Evolutionary conservation across 1,140 invertebrate genomes (phyloP), one percentile per base, ranked within the genome.

Genomic region (Heliconius eleuchia): DNA sequence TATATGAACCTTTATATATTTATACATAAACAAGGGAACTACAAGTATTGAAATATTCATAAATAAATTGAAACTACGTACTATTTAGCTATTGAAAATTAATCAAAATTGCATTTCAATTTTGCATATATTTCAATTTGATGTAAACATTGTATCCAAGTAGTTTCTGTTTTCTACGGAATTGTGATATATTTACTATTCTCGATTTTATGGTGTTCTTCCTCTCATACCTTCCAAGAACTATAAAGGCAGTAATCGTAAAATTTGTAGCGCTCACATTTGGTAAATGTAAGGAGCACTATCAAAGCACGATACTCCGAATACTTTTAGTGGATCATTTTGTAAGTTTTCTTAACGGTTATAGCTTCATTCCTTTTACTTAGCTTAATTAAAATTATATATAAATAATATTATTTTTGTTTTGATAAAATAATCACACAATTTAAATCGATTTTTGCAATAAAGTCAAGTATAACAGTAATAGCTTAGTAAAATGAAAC

Each of bases 141-240:
- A 66, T 66, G 23, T 80, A 75, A 76, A 80, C 78, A 80, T 80
- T 80, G 74, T 80, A 57, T 60, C 70, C 74, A 76, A 60, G 78
- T 46, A 66, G 70, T 18, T 80, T 52, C 37, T 80, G 70, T 74
- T 70, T 80, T 74, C 70, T 80, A 76, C 75, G 34, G 50, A 46
- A 34, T 34, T 27, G 46, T 42, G 50, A 74, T 74, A 74, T 74
- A 87, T 87, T 89, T 89, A 89, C 82, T 85, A 81, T 88, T 86
- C 82, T 83, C 87, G 84, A 89, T 89, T 89, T 89, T 89, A 89
- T 89, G 85, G 87, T 84, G 79, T 86, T 84, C 87, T 85, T 87
- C 86, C 84, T 81, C 86, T 87, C 87, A 88, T 89, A 88, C 84
- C 84, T 85, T 84, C 83, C 78, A 83, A 82, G 84, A 85, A 85